Evolutionary conservation across 2,888 invertebrate species (phyloP).

Genomic region (Girardia tigrina): DNA sequence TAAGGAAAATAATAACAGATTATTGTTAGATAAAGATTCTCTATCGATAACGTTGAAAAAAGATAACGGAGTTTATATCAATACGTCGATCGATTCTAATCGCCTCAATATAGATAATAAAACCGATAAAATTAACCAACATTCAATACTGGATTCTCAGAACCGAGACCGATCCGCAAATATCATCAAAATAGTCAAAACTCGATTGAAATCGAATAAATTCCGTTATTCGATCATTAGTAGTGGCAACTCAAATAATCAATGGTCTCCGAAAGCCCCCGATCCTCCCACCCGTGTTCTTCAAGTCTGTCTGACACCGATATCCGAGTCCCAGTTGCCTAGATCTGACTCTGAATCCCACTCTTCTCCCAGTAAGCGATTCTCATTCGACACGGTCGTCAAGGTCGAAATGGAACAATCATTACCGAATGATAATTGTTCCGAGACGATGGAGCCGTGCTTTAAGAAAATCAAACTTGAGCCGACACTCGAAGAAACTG

Average conservation of each 20-base stretch:
- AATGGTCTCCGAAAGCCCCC: background rate
- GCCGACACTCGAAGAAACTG: too few species aligned
- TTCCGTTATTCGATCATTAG: background rate
- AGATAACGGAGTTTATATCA: constrained; percentile 16
- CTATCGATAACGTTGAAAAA: background rate
- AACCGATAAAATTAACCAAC: too few species aligned
- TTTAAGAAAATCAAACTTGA: too few species aligned
- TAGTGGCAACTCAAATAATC: background rate
- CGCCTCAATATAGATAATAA: too few species aligned
- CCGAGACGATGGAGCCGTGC: too few species aligned
- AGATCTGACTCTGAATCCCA: background rate
- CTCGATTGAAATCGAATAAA: background rate
- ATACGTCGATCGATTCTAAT: too few species aligned
- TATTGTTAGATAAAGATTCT: background rate
- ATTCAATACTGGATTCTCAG: too few species aligned
- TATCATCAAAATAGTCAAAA: constrained; percentile 1
- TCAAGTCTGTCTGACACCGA: constrained; percentile 6
- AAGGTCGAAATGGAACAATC: too few species aligned
- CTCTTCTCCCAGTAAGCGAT: too few species aligned
- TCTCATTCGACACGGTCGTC: too few species aligned
- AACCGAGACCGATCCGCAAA: too few species aligned
- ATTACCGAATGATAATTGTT: too few species aligned
- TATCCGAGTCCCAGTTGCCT: background rate
- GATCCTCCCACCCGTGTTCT: background rate
- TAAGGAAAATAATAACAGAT: background rate